Conservation (phyloP, 2,797 vertebrate genomes). For the Esox lucius region DNA sequence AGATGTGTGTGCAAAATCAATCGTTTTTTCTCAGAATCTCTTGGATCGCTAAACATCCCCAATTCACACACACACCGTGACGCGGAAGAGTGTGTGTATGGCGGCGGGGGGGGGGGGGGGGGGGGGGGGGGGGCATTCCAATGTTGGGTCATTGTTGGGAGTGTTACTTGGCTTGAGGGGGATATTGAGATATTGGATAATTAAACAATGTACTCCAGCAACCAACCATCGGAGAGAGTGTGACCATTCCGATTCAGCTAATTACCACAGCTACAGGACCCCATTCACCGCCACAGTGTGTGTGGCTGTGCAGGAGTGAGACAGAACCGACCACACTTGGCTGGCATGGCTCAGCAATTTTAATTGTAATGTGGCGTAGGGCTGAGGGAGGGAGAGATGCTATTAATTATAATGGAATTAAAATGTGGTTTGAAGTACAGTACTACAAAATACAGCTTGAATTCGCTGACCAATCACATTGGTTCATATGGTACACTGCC, state of each 20-base stretch:
- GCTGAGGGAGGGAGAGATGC: too few species aligned
- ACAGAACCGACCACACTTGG: conserved; percentile 11
- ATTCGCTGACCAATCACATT: too few species aligned
- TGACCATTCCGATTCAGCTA: conserved; percentile 27
- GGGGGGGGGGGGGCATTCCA: conserved; percentile 1
- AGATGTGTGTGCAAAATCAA: conserved; percentile 31
- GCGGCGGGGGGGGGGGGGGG: conserved; percentile 9
- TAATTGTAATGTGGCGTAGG: conserved; percentile 1
- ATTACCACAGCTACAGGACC: conserved; percentile 15
- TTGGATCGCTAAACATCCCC: neutral
- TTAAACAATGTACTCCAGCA: conserved; percentile 18
- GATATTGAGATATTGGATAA: conserved; percentile 35
- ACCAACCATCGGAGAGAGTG: neutral
- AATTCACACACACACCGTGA: neutral
- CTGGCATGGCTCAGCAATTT: neutral
- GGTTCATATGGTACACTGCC: too few species aligned
- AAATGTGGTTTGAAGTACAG: neutral
- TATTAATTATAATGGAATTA: too few species aligned
- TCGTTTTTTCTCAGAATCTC: conserved; percentile 19
- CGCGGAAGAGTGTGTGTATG: neutral
- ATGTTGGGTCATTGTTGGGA: neutral
- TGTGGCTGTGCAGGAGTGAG: neutral
- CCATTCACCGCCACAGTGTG: neutral
- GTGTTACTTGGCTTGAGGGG: conserved; percentile 22
- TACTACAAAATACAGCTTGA: too few species aligned